These are phyloP conservation scores for Centroberyx gerrardi DNA, from an alignment of 2,797 vertebrate species.

Conservation along the genomic window DNA sequence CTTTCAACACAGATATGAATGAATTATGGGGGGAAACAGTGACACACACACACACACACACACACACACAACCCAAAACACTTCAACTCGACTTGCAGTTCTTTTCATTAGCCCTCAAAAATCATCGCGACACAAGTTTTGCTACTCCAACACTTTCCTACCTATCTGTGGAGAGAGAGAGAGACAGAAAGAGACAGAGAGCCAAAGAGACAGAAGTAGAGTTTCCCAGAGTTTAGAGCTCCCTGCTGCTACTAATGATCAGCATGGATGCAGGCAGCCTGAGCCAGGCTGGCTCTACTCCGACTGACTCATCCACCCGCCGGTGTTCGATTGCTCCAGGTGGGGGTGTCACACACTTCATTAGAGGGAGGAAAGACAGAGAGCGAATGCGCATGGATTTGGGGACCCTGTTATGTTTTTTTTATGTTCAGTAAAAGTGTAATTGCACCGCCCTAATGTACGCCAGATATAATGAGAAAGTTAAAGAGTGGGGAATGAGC, in stretches of 20 bases:
- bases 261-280: constrained; percentile 43
- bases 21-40: constrained; percentile 28
- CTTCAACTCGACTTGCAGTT: constrained; percentile 21
- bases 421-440: constrained; percentile 24
- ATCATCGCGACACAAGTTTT: constrained; percentile 45
- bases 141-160: constrained; percentile 9
- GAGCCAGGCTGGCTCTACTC: constrained; percentile 14
- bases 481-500: not conserved
- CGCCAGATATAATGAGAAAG: not conserved
- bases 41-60: constrained; percentile 20
- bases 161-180: not conserved
- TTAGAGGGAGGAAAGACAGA: constrained; percentile 34
- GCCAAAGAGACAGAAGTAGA: not conserved
- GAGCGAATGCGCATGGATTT: not conserved
- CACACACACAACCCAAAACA: constrained; percentile 13
- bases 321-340: constrained; percentile 50
- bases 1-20: constrained; percentile 23
- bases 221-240: constrained; percentile 30
- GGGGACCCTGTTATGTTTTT: constrained; percentile 1
- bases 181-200: not conserved
- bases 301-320: constrained; percentile 30
- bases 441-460: not conserved
- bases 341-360: constrained; percentile 44
- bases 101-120: constrained; percentile 44
- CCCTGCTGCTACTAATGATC: constrained; percentile 62